These are phyloP conservation scores for Anhinga anhinga DNA, from an alignment of 2,113 vertebrate species.

Conservation along the genomic window DNA sequence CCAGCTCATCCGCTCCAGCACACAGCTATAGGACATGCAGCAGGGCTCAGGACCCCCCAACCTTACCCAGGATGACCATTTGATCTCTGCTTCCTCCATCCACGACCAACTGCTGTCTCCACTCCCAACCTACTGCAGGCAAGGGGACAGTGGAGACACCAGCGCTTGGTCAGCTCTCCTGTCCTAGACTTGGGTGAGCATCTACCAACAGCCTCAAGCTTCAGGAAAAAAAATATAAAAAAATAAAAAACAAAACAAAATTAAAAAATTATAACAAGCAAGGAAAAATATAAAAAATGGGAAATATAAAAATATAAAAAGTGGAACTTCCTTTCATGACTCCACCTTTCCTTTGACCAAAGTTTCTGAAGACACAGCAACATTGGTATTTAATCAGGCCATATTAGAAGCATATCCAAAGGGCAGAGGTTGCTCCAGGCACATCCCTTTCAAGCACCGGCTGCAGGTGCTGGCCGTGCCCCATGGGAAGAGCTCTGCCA, in stretches of 20 bases:
- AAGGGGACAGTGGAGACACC: neutral
- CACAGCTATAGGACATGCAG: neutral
- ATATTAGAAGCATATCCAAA: neutral
- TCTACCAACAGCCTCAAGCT: neutral
- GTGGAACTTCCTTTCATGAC: neutral
- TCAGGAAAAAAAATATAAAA: neutral
- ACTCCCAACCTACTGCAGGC: neutral
- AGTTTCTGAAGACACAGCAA: neutral
- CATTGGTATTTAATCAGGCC: neutral
- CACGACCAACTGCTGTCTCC: neutral
- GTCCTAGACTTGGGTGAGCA: neutral
- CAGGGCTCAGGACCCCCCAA: neutral
- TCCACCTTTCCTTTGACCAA: neutral
- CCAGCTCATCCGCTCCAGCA: neutral
- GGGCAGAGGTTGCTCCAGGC: neutral
- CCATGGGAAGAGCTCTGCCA: neutral
- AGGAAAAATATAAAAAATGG: neutral
- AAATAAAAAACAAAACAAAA: neutral
- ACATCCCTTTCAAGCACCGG: neutral
- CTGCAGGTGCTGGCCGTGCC: neutral
- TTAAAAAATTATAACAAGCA: neutral
- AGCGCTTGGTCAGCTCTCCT: neutral
- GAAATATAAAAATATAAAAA: neutral
- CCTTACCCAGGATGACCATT: rapidly evolving
- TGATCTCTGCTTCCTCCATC: neutral